Evolutionary conservation across 2,888 invertebrate species (phyloP).

Genomic region (Rhopalosiphum nymphaeae): DNA sequence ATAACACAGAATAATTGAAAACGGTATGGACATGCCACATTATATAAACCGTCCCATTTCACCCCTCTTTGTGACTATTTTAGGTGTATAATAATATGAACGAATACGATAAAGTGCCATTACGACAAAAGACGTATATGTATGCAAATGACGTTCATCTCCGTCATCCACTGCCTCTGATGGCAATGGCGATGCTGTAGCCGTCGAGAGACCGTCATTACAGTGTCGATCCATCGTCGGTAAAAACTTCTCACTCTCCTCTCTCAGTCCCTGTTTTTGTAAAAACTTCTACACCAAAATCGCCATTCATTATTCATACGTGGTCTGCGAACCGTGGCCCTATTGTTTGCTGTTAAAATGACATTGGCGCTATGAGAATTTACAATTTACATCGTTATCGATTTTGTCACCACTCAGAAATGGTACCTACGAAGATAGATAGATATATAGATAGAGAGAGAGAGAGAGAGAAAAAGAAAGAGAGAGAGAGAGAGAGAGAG

Average conservation of each 20-base stretch:
- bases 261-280: conserved; percentile 16
- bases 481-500: background rate
- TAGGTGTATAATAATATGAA: conserved; percentile 41
- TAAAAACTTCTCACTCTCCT: background rate
- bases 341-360: conserved; percentile 54
- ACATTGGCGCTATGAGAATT: conserved; percentile 34
- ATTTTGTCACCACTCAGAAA: background rate
- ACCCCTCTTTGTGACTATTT: background rate
- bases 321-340: conserved; percentile 33
- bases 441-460: background rate
- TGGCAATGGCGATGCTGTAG: background rate
- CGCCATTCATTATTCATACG: conserved; percentile 57
- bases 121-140: conserved; percentile 29
- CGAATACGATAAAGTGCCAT: conserved; percentile 12
- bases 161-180: conserved; percentile 14
- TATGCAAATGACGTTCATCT: conserved; percentile 50
- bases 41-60: conserved; percentile 27
- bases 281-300: conserved; percentile 47
- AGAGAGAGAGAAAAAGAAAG: background rate
- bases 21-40: background rate
- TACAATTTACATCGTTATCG: conserved; percentile 40
- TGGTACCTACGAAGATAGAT: background rate
- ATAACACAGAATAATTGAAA: conserved; percentile 41
- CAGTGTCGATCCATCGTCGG: conserved; percentile 25
- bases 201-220: conserved; percentile 39